A percentile compares a stretch with the other conserved stretches of the same genome.
phyloP scores from a whole-genome alignment of 53 echinoderm and acorn worm genomes.

The Antedon mediterranea region DNA sequence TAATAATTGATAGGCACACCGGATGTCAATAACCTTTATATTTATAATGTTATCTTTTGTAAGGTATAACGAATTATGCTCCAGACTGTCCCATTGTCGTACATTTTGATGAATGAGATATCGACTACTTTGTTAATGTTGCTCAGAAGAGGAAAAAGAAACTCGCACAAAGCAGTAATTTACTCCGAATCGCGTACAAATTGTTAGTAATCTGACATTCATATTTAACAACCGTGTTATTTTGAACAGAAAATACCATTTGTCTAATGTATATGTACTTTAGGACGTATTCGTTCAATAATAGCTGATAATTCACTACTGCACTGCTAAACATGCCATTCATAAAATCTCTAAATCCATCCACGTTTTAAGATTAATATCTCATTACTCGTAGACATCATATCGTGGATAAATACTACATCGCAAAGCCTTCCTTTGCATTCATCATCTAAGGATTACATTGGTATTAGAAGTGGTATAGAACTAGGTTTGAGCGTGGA shows the following conservation, averaged over 20 bases:
- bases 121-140: too few species aligned
- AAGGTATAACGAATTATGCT: too few species aligned
- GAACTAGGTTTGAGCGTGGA: too few species aligned
- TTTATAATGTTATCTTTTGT: too few species aligned
- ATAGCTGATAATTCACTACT: not conserved
- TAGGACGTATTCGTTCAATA: not conserved
- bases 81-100: too few species aligned
- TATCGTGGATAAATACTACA: not conserved
- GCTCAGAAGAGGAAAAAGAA: too few species aligned
- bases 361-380: not conserved
- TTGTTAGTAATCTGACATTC: not conserved
- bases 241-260: not conserved
- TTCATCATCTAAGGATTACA: not conserved
- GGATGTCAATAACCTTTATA: too few species aligned
- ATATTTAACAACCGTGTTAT: not conserved
- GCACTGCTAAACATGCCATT: not conserved
- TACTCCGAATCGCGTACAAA: too few species aligned
- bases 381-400: not conserved
- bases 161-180: too few species aligned
- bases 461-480: too few species aligned
- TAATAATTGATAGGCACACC: too few species aligned
- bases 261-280: not conserved
- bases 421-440: not conserved
- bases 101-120: too few species aligned
- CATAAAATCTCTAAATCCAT: not conserved